Evolutionary conservation across 2,113 vertebrate genomes (phyloP), one percentile per base, ranked within the genome.

Genomic region (Coturnix japonica): DNA sequence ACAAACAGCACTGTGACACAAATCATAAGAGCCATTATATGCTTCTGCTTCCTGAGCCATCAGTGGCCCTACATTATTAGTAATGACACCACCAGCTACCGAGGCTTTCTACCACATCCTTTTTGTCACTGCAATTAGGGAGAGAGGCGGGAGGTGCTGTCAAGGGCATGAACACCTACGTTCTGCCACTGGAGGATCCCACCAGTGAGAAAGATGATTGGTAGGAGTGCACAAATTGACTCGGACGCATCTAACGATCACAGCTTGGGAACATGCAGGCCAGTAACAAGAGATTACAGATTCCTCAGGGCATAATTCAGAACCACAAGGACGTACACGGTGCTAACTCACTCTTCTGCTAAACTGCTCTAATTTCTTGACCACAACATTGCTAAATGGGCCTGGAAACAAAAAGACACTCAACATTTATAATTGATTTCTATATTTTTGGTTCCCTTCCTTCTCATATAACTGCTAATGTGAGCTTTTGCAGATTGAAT

Each of bases 341-440:
- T 75, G 82, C 72, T 11, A 89, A 77, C 88, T 76, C 71, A 33
- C 79, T 81, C 66, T 86, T 81, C 86, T 81, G 66, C 81, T 90
- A 87, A 87, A 93, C 84, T 85, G 61, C 84, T 92, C 89, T 44
- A 87, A 85, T 89, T 96, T 77, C 67, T 80, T 82, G 89, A 92
- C 89, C 82, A 66, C 74, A 95, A 73, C 46, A 73, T 79, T 11
- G 5, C 64, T 91, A 95, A 91, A 89, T 8, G 90, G 87, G 91
- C 95, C 91, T 85, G 89, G 81, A 82, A 94, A 90, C 41, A 64
- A 82, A 85, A 83, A 94, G 46, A 72, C 78, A n/a, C 41, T 91
- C 67, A 74, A 64, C 18, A 12, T 87, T 87, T 85, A 59, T 85
- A 89, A 90, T 91, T 91, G 56, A 91, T 94, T 91, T 92, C 60